Base-by-base conservation (phyloP, 2,113 vertebrate species). In the Jaculus jaculus region DNA sequence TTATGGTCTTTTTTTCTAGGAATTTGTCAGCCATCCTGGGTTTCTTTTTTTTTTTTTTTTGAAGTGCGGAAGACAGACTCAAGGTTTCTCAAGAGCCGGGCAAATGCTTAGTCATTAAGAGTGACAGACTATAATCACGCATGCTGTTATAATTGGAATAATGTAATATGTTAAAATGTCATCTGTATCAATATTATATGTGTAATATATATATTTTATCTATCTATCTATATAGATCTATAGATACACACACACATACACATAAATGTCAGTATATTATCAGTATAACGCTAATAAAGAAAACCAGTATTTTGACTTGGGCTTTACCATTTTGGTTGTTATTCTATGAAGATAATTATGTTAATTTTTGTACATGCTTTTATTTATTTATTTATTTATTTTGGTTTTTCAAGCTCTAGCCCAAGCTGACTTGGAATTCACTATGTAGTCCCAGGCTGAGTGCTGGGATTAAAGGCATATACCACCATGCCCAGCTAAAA, bases 301-400 rank as follows among this genome's bases (percentile, higher is more conserved):
- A 92, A 94, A 87, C 15, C 37, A 91, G 11, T 86, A 84, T 91
- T 96, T 91, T 92, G 42, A 81, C 61, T 87, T 96, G n/a, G 58
- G 20, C 13, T 72, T 90, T 93, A 93, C n/a, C 89, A 10, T 82
- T 34, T 81, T 26, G 7, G 84, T 85, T 91, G 69, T 73, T 91
- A 81, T 61, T 87, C 23, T 94, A 63, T 87, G 28, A 69, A 84
- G n/a, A 93, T 83, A 85, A 84, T 91, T 30, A 13, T 61, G 0
- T 72, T n/a, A 21, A 24, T 83, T 73, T 92, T 94, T 85, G 30
- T 80, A 11, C 37, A 37, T 83, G 65, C 23, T 13, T 47, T 74
- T 39, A 28, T 17, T 32, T n/a, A n/a, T n/a, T n/a, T n/a, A n/a
- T n/a, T n/a, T n/a, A n/a, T n/a, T n/a, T n/a, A n/a, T n/a, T 75